These are phyloP conservation scores for Sarcophaga carnaria DNA, from an alignment of 2,888 invertebrate species.

Conservation along the genomic window DNA sequence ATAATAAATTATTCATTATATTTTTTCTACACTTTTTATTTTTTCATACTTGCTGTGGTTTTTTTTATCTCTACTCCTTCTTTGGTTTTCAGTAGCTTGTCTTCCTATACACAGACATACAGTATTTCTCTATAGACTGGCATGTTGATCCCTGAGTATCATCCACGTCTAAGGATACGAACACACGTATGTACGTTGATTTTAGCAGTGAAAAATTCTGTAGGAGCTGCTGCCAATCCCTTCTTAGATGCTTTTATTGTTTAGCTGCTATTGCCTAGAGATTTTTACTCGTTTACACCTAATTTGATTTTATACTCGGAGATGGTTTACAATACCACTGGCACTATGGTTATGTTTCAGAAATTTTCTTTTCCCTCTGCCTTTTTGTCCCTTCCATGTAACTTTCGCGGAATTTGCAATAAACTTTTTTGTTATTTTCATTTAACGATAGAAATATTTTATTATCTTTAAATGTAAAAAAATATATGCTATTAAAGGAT, in stretches of 20 bases:
- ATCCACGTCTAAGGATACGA: conserved; percentile 44
- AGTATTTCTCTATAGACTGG: conserved; percentile 52
- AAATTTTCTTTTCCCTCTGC: conserved; percentile 2
- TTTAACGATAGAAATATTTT: conserved; percentile 26
- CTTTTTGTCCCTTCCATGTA: conserved; percentile 19
- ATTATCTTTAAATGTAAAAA: conserved; percentile 12
- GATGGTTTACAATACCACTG: conserved; percentile 66
- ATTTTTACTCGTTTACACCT: conserved; percentile 79
- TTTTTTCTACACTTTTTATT: conserved; percentile 59
- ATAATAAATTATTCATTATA: conserved; percentile 80
- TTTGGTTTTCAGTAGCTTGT: conserved; percentile 19
- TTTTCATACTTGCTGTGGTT: conserved; percentile 45
- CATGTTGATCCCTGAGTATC: conserved; percentile 67
- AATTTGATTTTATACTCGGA: conserved; percentile 78
- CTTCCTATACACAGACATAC: background rate
- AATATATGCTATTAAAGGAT: background rate
- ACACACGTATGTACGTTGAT: conserved; percentile 33
- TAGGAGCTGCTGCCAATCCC: conserved; percentile 11
- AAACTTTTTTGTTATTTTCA: conserved; percentile 23
- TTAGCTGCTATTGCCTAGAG: conserved; percentile 65
- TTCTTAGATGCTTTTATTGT: conserved; percentile 36
- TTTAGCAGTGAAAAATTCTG: conserved; percentile 18
- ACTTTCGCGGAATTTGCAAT: conserved; percentile 51
- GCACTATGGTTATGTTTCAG: conserved; percentile 73
- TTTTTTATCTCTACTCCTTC: conserved; percentile 47